Evolutionary conservation across 2,113 vertebrate species (phyloP), one percentile per base, ranked within the genome.

Genomic region (Galbula dea): DNA sequence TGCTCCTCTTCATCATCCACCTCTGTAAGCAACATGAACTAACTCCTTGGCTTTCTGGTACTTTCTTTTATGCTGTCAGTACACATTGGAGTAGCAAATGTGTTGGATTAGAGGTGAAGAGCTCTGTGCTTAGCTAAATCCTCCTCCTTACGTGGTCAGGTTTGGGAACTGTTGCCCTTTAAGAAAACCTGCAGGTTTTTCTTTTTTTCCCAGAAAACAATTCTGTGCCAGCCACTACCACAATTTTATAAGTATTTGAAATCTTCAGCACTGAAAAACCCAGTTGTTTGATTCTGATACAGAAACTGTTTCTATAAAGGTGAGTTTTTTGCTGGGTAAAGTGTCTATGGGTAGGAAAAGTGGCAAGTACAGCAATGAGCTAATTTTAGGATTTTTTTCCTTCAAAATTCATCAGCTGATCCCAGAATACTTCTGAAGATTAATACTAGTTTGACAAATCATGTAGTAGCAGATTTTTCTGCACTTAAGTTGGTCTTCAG

Each of bases 331-430:
- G 41, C 3, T 52, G 19, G 10, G 5, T 76, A 45, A 65, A 61
- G 27, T 65, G 29, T 66, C 22, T 69, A 9, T 8, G n/a, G 48
- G 36, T 83, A 57, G 59, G 55, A 75, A 68, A 94, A 93, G 65
- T 61, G 55, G 16, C 87, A 95, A 93, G 62, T 89, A 27, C 73
- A 86, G 67, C 22, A 20, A 36, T 83, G 82, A 54, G 51, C 22
- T 82, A 77, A 49, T 89, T 79, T 90, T 49, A 72, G 48, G n/a
- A n/a, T n/a, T n/a, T n/a, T n/a, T n/a, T n/a, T n/a, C n/a, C n/a
- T n/a, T n/a, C n/a, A n/a, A n/a, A 95, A 92, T 55, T 89, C 39
- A n/a, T 67, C 15, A 88, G 54, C 32, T 93, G 69, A 94, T 93
- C 46, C 10, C 51, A 86, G n/a, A 83, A 90, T 90, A 84, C 34